phyloP scores from a whole-genome alignment of 1,140 invertebrate species.

The Tachypleus tridentatus region DNA sequence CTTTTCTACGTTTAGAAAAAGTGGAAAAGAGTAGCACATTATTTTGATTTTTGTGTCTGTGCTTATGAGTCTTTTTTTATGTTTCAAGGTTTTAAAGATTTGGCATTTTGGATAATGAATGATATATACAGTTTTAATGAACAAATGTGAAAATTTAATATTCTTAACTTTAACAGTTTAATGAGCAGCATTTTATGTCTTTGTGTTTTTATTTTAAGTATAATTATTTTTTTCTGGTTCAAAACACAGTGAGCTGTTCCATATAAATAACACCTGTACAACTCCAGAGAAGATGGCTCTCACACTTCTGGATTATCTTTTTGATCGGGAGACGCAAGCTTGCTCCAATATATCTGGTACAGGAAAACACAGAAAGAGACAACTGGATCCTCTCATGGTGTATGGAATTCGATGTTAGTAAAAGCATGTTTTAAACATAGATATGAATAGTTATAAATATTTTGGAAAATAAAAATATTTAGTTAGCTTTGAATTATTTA shows the following conservation, averaged over 20 bases:
- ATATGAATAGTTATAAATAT: background rate
- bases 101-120: no score
- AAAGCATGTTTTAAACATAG: background rate
- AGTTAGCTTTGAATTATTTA: constrained; percentile 6
- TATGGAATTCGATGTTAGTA: constrained; percentile 39
- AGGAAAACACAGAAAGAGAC: constrained; percentile 39
- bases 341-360: constrained; percentile 36
- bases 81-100: no score
- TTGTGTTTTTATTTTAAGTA: no score
- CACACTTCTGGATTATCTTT: constrained; percentile 37
- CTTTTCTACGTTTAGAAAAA: no score
- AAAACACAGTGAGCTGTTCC: constrained; percentile 19
- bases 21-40: no score
- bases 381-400: constrained; percentile 37
- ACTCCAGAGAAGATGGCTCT: constrained; percentile 40
- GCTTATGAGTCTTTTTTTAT: no score
- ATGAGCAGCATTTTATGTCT: no score
- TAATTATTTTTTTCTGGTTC: no score
- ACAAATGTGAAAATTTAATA: no score
- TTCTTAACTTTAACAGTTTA: no score
- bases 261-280: constrained; percentile 40
- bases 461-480: constrained; percentile 2
- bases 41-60: no score
- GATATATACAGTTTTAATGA: no score
- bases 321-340: constrained; percentile 39